phyloP scores from a whole-genome alignment of 2,888 invertebrate species.

The Papilio demoleus region DNA sequence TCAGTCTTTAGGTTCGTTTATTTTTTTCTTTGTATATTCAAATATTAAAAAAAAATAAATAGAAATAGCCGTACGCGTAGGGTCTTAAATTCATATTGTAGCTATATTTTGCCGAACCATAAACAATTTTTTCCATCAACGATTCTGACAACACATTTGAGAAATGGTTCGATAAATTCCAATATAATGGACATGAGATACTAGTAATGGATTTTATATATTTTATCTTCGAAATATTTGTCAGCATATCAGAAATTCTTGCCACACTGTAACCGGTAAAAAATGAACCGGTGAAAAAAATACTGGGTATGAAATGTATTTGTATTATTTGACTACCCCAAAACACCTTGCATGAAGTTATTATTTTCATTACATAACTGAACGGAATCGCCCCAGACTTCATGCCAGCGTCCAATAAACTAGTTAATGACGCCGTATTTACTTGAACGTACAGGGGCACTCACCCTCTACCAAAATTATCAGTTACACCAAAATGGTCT shows the following conservation, averaged over 20 bases:
- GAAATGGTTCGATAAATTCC: background rate
- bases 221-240: no score
- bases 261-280: no score
- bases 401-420: slow-evolving; percentile 32
- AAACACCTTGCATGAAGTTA: slow-evolving; percentile 1
- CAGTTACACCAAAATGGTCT: slow-evolving; percentile 32
- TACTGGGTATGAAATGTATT: no score
- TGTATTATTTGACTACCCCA: slow-evolving; percentile 7
- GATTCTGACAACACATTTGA: slow-evolving; percentile 8
- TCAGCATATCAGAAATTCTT: no score
- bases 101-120: background rate
- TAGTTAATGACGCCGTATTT: slow-evolving; percentile 26
- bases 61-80: background rate
- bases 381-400: slow-evolving; percentile 21
- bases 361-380: slow-evolving; percentile 14
- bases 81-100: background rate
- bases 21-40: background rate
- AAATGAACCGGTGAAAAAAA: no score
- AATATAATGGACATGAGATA: background rate
- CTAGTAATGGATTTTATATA: background rate
- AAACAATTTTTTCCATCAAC: background rate
- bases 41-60: background rate
- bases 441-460: slow-evolving; percentile 31
- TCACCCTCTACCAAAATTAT: slow-evolving; percentile 30
- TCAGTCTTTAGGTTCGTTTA: no score